A percentile compares a stretch with the other conserved stretches of the same genome.
These are phyloP conservation scores for Liolophura sinensis DNA, from an alignment of 1,140 invertebrate genomes.

Conservation along the genomic window DNA sequence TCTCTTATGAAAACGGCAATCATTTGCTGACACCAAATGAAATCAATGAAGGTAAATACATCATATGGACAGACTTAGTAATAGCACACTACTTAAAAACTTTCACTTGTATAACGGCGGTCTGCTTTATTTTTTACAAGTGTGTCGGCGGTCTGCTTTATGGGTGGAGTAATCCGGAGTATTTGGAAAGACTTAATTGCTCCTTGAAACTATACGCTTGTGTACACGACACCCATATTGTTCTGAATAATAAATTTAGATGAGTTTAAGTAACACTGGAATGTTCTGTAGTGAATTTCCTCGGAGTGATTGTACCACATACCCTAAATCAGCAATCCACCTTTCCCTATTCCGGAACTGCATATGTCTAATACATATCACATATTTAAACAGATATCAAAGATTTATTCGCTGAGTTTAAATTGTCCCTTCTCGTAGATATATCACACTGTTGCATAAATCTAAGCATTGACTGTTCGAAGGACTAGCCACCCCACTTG, in stretches of 20 bases:
- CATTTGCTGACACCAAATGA: conserved; percentile 26
- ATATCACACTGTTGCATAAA: neutral
- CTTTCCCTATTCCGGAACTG: too few species aligned
- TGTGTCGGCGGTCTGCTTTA: neutral
- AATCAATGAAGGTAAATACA: conserved; percentile 41
- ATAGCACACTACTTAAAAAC: neutral
- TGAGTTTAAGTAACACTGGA: too few species aligned
- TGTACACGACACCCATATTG: too few species aligned
- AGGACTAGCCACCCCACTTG: conserved; percentile 44
- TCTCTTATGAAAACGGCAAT: conserved; percentile 26
- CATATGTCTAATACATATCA: too few species aligned
- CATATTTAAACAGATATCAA: too few species aligned
- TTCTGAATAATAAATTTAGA: too few species aligned
- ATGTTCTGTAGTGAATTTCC: too few species aligned
- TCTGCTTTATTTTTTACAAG: neutral
- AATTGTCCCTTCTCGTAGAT: neutral
- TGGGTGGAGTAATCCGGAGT: neutral
- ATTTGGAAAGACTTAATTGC: neutral
- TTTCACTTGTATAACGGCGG: too few species aligned
- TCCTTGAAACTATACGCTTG: neutral
- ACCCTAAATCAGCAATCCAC: too few species aligned
- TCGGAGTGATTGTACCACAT: too few species aligned
- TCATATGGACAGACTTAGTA: neutral
- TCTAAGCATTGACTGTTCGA: neutral
- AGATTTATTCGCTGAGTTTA: neutral